Evolutionary conservation across 1,140 invertebrate genomes (phyloP), one percentile per base, ranked within the genome.

Genomic region (Nylanderia fulva): DNA sequence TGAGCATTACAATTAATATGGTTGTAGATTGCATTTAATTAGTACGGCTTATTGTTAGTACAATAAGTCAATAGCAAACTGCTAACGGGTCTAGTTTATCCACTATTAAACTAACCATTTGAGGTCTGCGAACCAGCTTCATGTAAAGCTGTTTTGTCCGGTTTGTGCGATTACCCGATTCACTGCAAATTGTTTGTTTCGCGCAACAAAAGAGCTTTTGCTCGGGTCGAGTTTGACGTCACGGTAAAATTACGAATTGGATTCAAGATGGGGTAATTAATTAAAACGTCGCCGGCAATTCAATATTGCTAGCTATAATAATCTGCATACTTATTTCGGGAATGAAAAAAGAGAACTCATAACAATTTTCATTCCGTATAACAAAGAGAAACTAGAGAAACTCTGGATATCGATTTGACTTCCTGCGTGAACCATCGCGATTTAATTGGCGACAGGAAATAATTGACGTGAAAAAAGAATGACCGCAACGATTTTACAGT

Each of bases 251-350:
- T 77, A n/a, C n/a, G 27, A 64, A 52, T 27, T 11, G 48, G 42
- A 29, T 18, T 79, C 45, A 79, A 79, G 76, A 77, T 4, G 13
- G 27, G 3, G 15, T 79, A 79, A 79, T 79, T 79, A 68, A 15
- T 79, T 24, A 33, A 39, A 54, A 79, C 9, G 8, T 36, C 29
- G 60, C 29, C 74, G 36, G 21, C 60, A n/a, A 48, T 64, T 18
- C 27, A 15, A 58, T 15, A 74, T 15, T 9, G 69, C 52, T 24
- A 13, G 11, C 11, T n/a, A 64, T 13, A 4, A 36, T 39, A 76
- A 42, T 68, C 21, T 13, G 61, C 9, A 15, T 54, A 48, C n/a
- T n/a, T 54, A 8, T 39, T 21, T 15, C 13, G 76, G 0, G 7
- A n/a, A 29, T 56, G 29, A 79, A 79, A 68, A 79, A 68, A 15